These are phyloP conservation scores for Vicugna pacos DNA, from an alignment of 2,113 vertebrate genomes.

Conservation along the genomic window DNA sequence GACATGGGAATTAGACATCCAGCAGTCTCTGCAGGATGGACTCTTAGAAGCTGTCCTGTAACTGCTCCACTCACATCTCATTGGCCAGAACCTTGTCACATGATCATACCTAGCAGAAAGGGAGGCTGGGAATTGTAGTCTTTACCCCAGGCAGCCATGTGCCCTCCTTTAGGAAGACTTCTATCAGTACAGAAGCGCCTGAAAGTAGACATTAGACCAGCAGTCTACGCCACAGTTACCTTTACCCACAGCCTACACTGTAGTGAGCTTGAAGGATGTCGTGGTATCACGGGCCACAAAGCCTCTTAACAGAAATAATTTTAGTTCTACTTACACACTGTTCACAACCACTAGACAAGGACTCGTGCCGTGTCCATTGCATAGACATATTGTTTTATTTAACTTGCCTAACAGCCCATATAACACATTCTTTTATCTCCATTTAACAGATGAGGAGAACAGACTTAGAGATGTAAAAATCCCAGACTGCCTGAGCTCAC, in stretches of 20 bases:
- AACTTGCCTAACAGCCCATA: neutral
- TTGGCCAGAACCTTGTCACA: neutral
- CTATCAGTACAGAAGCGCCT: fast-evolving
- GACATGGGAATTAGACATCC: fast-evolving
- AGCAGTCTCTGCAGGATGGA: neutral
- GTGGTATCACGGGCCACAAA: neutral
- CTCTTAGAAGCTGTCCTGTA: neutral
- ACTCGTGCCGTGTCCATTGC: neutral
- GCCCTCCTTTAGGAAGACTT: neutral
- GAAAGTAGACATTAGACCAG: neutral
- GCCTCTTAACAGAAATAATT: neutral
- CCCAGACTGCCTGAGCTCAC: neutral
- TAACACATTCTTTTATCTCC: neutral
- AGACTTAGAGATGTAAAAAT: neutral
- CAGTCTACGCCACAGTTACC: neutral
- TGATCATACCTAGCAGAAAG: neutral
- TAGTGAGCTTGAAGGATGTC: neutral
- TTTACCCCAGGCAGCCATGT: neutral
- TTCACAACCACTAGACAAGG: neutral
- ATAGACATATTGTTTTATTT: neutral
- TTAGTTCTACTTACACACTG: neutral
- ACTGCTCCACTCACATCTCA: neutral
- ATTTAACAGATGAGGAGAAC: neutral
- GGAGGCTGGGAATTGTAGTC: neutral
- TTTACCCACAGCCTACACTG: neutral